phyloP scores from a whole-genome alignment of 2,888 invertebrate genomes.

The Enchytraeus crypticus region DNA sequence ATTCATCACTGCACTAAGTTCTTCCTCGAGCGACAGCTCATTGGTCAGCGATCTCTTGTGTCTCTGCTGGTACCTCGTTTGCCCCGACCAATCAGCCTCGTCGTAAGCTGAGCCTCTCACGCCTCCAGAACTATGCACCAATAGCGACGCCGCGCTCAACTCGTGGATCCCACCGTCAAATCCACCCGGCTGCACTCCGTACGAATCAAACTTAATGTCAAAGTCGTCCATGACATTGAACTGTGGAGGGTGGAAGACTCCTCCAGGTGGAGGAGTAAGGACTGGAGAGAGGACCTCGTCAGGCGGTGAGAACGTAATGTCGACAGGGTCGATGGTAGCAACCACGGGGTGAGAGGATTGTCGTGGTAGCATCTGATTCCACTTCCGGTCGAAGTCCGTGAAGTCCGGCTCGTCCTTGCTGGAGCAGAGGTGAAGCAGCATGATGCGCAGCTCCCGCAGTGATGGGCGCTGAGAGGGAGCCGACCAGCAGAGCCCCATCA shows the following conservation, averaged over 20 bases:
- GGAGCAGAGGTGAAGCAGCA: constrained; percentile 51
- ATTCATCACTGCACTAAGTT: neutral
- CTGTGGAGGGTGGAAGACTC: too few relatives aligned
- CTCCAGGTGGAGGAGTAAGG: too few relatives aligned
- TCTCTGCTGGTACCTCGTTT: neutral
- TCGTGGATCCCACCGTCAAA: too few relatives aligned
- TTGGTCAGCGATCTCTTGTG: neutral
- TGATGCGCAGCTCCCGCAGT: constrained; percentile 53
- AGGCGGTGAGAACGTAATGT: constrained; percentile 1
- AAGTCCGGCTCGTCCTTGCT: constrained; percentile 47
- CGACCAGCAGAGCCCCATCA: constrained; percentile 67
- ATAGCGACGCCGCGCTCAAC: too few relatives aligned
- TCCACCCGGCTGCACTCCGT: too few relatives aligned
- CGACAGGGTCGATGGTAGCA: neutral
- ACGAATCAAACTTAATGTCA: too few relatives aligned
- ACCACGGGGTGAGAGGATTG: neutral
- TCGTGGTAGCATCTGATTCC: constrained; percentile 53
- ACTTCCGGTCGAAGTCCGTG: constrained; percentile 60
- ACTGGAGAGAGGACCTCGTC: too few relatives aligned
- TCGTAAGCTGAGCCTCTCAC: too few relatives aligned
- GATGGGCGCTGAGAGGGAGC: constrained; percentile 50
- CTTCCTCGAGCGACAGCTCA: neutral
- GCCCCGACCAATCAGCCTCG: too few relatives aligned
- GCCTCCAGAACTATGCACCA: too few relatives aligned
- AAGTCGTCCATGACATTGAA: too few relatives aligned